A percentile compares a stretch with the other conserved stretches of the same genome.
Conservation (phyloP, 2,113 vertebrate genomes). For the Poeciliopsis occidentalis region DNA sequence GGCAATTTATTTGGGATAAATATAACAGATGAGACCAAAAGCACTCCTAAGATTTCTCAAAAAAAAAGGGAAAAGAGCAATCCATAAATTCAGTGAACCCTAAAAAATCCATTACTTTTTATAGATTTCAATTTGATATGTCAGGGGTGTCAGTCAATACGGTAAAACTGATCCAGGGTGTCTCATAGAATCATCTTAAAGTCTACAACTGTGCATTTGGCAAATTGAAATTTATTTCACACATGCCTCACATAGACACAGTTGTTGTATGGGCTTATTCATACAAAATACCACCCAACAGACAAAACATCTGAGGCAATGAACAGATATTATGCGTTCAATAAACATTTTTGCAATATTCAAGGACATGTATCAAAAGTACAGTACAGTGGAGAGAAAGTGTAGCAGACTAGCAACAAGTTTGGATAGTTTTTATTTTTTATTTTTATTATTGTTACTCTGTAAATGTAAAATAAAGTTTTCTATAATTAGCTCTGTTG, state of each 20-base stretch:
- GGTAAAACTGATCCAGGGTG: slow-evolving; percentile 17
- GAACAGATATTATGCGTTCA: slow-evolving; percentile 65
- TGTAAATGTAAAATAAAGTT: slow-evolving; percentile 66
- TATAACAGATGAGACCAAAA: slow-evolving; percentile 39
- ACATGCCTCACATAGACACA: neutral
- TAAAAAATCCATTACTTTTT: slow-evolving; percentile 33
- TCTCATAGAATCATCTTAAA: slow-evolving; percentile 10
- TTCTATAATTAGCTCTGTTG: slow-evolving; percentile 51
- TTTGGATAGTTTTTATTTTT: slow-evolving; percentile 41
- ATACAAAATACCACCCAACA: slow-evolving; percentile 73
- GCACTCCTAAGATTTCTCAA: slow-evolving; percentile 23
- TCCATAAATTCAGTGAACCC: slow-evolving; percentile 28
- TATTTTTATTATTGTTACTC: neutral
- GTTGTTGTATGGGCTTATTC: slow-evolving; percentile 69
- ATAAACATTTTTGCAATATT: slow-evolving; percentile 60
- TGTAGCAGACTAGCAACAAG: slow-evolving; percentile 64
- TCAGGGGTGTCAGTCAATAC: slow-evolving; percentile 45
- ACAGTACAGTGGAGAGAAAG: slow-evolving; percentile 65
- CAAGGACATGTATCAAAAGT: slow-evolving; percentile 72
- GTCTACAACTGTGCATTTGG: neutral
- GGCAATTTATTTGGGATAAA: slow-evolving; percentile 15
- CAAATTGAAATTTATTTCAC: neutral
- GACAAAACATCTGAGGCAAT: slow-evolving; percentile 67
- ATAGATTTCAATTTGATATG: slow-evolving; percentile 46
- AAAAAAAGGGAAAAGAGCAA: slow-evolving; percentile 28